These are phyloP conservation scores for Flexamia atlantica DNA, from an alignment of 2,888 invertebrate genomes.

Conservation along the genomic window DNA sequence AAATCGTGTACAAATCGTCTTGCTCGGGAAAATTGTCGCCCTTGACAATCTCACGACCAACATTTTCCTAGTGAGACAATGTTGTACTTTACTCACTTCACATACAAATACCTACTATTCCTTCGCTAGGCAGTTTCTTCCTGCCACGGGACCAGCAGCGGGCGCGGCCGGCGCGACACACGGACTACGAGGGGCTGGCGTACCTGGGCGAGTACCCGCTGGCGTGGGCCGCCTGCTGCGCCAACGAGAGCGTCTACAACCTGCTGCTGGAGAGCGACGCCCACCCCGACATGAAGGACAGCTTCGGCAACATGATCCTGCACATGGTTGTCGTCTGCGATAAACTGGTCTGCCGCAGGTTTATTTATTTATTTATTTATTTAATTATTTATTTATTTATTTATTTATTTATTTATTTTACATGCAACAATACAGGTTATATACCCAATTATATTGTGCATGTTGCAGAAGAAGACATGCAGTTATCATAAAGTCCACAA, in stretches of 20 bases:
- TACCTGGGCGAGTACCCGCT: constrained; percentile 98
- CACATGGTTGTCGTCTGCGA: constrained; percentile 99
- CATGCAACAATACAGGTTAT: too few species aligned
- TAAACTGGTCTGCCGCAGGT: constrained; percentile 85
- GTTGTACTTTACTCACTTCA: too few species aligned
- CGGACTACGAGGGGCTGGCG: constrained; percentile 97
- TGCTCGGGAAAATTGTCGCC: too few species aligned
- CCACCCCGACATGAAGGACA: constrained; percentile 96
- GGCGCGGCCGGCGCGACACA: constrained; percentile 85
- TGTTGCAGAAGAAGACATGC: too few species aligned
- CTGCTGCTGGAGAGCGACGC: constrained; percentile 94
- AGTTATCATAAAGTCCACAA: too few species aligned
- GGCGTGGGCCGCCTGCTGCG: constrained; percentile 98
- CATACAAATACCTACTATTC: too few species aligned
- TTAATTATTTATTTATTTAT: too few species aligned
- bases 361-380: constrained; percentile 67
- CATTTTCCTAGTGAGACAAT: too few species aligned
- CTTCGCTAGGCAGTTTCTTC: constrained; percentile 88
- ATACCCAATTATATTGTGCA: too few species aligned
- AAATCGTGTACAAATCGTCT: too few species aligned
- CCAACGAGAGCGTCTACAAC: constrained; percentile 98
- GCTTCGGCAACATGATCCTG: constrained; percentile 98
- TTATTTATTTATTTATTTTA: too few species aligned
- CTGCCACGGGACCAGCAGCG: constrained; percentile 96
- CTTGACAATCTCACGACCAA: too few species aligned